Base-by-base conservation (phyloP, 2,888 invertebrate genomes). In the Eudasyphora cyanicolor region DNA sequence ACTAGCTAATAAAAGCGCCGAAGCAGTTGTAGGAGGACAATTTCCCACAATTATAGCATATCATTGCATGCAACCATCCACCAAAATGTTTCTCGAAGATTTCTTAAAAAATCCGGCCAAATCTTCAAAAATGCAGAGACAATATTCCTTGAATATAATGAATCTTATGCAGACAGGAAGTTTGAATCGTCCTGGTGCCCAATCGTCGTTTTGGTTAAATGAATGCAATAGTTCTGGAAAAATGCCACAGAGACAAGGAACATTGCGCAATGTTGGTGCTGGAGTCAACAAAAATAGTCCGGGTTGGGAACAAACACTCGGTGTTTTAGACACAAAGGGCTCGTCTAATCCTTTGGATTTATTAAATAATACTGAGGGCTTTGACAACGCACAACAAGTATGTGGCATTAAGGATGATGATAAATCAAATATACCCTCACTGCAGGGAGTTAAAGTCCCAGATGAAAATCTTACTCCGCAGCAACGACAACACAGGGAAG, bases 401-500 rank as follows among this genome's bases (percentile, higher is more conserved):
- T 94, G 71, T 24, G 73, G 64, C 0, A n/a, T 60, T 1, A 42
- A 42, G 42, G 12, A 14, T 21, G 69, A 45, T 10, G 79, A 49
- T 7, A 89, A 89, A 38, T 87, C 62, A 54, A 92, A 94, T 87
- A 94, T 94, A 87, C 94, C 94, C 89, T 94, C 94, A 27, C 90
- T 95, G 86, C 95, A 95, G 92, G 95, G 96, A 87, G 97, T 97
- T 64, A 97, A 98, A 94, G 96, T 98, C 89, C 98, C 98, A 87
- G 98, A 98, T 92, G 98, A 98, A 93, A 98, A 98, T 92, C 93
- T 99, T 88, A 99, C 99, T 75, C 98, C 98, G 42, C 98, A 98
- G 91, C 98, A 99, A 91, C 94, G 98, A 76, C 97, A 98, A 85
- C 97, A 98, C 91, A 94, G 99, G 82, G 98, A 98, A 92, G 97